Evolutionary conservation across 2,888 invertebrate species (phyloP), one percentile per base, ranked within the genome.

Genomic region (Lottia gigantea): DNA sequence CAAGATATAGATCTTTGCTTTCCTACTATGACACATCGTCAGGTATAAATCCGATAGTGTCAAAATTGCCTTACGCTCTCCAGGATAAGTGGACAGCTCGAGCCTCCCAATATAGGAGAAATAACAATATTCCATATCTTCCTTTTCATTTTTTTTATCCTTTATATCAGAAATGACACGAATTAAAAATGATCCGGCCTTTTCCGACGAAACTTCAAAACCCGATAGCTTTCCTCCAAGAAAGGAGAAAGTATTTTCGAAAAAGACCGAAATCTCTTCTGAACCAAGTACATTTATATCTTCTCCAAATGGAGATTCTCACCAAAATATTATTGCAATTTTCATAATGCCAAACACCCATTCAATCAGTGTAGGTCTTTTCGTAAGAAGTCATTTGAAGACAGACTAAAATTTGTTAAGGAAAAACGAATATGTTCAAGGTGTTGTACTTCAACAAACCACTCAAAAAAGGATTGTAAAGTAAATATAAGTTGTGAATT

Each of bases 21-120:
- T 55, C 73, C 12, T 77, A 74, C 55, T 75, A 68, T 64, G 74
- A 79, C 40, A 68, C 74, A 2, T 73, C 78, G 16, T 46, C 70
- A 11, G 76, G 78, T 2, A 70, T 79, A 1, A 64, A 66, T 4
- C 75, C 75, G 0, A 76, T 80, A 3, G 70, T 78, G 0, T 16
- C 40, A 12, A 80, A 78, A 65, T 67, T 78, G 4, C 76, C 80
- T 0, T 68, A 66, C 15, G 31, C 67, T n/a, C 12, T 78, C 0
- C 74, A 76, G 49, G 73, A 76, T n/a, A 80, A 75, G 45, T 78
- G 77, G 77, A 76, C 65, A 1, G 63, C 14, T 16, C 49, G 62
- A 19, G 78, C 77, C 3, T 19, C 63, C 0, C 66, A 62, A 2
- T 78, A 77, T 46, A 80, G 76, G 62, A 62, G 61, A n/a, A 62